Evolutionary conservation across 1,140 invertebrate species (phyloP).

Genomic region (Drosophila insularis): DNA sequence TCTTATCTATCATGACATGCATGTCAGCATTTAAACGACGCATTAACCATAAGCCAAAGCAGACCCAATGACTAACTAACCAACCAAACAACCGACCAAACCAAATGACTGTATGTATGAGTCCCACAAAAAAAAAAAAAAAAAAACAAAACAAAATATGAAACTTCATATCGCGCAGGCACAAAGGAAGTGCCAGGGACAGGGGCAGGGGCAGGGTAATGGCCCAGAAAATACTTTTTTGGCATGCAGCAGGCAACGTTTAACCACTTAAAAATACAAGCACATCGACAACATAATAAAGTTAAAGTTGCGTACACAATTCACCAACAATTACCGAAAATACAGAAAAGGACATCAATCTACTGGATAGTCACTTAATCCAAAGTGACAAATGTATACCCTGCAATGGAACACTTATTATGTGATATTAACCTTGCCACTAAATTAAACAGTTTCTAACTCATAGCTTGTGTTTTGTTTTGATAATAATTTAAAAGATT

Average conservation of each 20-base stretch:
- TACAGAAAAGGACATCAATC: conserved; percentile 15
- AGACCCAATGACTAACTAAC: conserved; percentile 11
- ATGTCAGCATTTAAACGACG: conserved; percentile 71
- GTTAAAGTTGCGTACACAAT: conserved; percentile 36
- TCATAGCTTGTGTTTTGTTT: too few relatives aligned
- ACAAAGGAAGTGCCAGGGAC: background rate
- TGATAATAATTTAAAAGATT: too few relatives aligned
- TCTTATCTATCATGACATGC: conserved; percentile 60
- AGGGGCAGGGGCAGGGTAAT: background rate
- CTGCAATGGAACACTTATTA: background rate
- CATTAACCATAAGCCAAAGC: conserved; percentile 45
- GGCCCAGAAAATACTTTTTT: conserved; percentile 5
- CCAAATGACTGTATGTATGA: background rate
- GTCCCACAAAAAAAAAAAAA: conserved; percentile 9
- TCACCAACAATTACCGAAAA: conserved; percentile 45
- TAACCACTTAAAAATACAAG: conserved; percentile 20
- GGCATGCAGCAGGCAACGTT: conserved; percentile 16
- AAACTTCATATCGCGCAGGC: background rate
- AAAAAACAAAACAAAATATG: conserved; percentile 16
- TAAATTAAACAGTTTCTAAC: too few relatives aligned
- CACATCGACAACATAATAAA: conserved; percentile 14
- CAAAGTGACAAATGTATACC: background rate
- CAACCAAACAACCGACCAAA: background rate
- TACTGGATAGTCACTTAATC: conserved; percentile 1
- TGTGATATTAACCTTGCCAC: too few relatives aligned